These are phyloP conservation scores for Microtus oregoni DNA, from an alignment of 2,113 vertebrate genomes.

Conservation along the genomic window DNA sequence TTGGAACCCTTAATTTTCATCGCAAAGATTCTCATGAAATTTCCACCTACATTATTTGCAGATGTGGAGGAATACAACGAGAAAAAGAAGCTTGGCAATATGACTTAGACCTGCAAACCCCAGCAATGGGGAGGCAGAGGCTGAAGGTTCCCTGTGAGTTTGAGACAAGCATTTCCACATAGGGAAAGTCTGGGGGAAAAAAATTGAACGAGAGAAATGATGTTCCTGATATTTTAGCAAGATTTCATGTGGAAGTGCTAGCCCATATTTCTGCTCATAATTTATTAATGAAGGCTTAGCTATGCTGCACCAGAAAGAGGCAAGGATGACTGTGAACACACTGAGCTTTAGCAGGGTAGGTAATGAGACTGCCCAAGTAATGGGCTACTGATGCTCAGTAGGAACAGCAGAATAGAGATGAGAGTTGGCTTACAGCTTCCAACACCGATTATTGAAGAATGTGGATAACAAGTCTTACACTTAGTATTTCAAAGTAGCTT, in stretches of 20 bases:
- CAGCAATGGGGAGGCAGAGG: background rate
- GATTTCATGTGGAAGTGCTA: background rate
- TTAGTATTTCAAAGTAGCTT: slow-evolving; percentile 17
- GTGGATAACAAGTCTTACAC: background rate
- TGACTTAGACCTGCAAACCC: too few relatives aligned
- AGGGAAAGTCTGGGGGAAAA: background rate
- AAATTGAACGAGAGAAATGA: background rate
- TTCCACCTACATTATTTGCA: background rate
- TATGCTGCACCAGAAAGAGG: background rate
- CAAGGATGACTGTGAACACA: background rate
- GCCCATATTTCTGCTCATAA: background rate
- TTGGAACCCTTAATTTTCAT: background rate
- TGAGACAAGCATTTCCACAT: background rate
- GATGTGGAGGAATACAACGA: background rate
- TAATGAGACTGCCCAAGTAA: background rate
- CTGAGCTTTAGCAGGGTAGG: background rate
- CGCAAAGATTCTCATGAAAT: background rate
- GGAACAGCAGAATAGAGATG: background rate
- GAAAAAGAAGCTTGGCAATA: background rate
- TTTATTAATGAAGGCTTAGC: background rate
- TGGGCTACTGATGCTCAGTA: background rate
- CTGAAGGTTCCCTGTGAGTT: background rate
- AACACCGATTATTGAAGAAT: background rate
- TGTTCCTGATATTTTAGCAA: background rate
- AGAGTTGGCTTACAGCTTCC: background rate